phyloP scores from a whole-genome alignment of 2,888 invertebrate species.

The Agrilus mali region DNA sequence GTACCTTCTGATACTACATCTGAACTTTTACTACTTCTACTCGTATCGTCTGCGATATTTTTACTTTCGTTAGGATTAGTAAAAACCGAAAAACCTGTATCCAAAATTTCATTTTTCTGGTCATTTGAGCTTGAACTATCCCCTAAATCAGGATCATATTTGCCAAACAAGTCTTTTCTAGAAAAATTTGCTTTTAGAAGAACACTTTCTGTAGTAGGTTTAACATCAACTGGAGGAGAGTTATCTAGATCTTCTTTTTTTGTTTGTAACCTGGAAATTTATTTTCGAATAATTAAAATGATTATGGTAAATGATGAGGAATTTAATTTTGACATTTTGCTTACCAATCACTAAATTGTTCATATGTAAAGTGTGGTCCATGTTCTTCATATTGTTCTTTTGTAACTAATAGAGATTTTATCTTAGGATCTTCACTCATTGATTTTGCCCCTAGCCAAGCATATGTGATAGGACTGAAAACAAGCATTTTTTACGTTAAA shows the following conservation, averaged over 20 bases:
- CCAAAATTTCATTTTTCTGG: no score
- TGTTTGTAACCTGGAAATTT: slow-evolving; percentile 4
- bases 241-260: slow-evolving; percentile 1
- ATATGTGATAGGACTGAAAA: slow-evolving; percentile 60
- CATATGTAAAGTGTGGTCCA: slow-evolving; percentile 49
- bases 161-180: slow-evolving; percentile 10
- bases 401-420: slow-evolving; percentile 60
- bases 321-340: background rate
- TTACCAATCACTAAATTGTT: slow-evolving; percentile 39
- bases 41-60: no score
- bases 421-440: slow-evolving; percentile 60
- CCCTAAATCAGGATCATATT: slow-evolving; percentile 6
- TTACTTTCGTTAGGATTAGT: no score
- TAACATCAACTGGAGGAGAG: background rate
- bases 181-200: slow-evolving; percentile 6
- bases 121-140: slow-evolving; percentile 1
- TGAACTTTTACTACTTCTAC: no score
- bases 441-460: slow-evolving; percentile 82
- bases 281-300: background rate
- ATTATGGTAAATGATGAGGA: background rate
- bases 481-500: slow-evolving; percentile 1
- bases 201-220: slow-evolving; percentile 1
- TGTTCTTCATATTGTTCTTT: slow-evolving; percentile 83
- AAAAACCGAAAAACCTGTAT: no score
- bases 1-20: no score